Conservation (phyloP, 2,797 vertebrate species). For the Morus bassanus region DNA sequence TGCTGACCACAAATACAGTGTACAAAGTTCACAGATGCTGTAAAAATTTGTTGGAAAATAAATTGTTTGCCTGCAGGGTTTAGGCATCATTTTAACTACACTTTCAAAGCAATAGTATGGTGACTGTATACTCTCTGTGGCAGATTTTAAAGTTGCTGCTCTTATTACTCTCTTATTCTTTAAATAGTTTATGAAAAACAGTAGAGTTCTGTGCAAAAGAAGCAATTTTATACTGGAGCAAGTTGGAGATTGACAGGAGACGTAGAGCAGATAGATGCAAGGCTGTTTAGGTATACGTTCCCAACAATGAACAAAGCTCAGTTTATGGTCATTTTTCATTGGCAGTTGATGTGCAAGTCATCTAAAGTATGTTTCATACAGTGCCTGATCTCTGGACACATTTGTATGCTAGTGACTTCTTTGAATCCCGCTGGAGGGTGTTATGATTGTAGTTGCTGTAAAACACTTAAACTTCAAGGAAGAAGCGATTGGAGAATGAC, state of each 20-base stretch:
- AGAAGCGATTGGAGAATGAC: background rate
- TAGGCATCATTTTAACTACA: background rate
- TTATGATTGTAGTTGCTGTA: background rate
- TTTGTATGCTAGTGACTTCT: slow-evolving; percentile 30
- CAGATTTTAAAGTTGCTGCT: background rate
- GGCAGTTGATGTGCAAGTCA: background rate
- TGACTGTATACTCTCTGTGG: background rate
- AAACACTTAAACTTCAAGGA: slow-evolving; percentile 46
- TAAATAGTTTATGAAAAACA: background rate
- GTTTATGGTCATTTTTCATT: slow-evolving; percentile 19
- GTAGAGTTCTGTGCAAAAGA: background rate
- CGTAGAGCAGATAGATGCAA: background rate
- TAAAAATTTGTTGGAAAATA: slow-evolving; percentile 6
- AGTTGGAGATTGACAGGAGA: background rate
- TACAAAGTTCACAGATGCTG: background rate
- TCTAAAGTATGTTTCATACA: background rate
- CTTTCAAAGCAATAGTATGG: background rate
- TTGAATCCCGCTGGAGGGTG: background rate
- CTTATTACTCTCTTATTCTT: background rate
- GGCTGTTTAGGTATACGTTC: background rate
- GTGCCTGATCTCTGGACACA: background rate
- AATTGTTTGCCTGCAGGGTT: background rate
- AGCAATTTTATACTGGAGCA: background rate
- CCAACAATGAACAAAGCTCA: slow-evolving; percentile 8
- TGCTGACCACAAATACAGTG: background rate